Base-by-base conservation (phyloP, 2,113 vertebrate genomes). In the Tauraco erythrolophus region DNA sequence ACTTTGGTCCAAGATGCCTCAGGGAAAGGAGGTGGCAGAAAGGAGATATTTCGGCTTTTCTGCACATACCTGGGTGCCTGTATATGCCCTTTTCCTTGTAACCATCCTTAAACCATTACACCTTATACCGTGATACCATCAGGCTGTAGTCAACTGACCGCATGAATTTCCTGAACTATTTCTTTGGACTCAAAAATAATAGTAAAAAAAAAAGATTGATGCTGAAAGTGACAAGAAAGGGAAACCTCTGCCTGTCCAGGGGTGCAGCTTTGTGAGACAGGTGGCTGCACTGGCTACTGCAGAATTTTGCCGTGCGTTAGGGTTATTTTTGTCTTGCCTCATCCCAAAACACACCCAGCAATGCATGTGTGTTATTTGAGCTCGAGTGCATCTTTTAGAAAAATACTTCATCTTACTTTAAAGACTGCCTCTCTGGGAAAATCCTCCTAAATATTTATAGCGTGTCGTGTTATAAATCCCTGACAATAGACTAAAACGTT, bases 241-340 rank as follows among this genome's bases (percentile, higher is more conserved):
- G 62, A 65, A 76, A 23, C 19, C 28, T 80, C 54, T 69, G 41
- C 41, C 56, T 45, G 19, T 37, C 33, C 37, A 30, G 4, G 9
- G 66, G 60, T 18, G 31, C 53, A n/a, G 66, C 35, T 39, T n/a
- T 30, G 48, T 0, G 1, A 84, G 72, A 11, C 21, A 33, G 24
- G 43, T 1, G 0, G 48, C 75, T 77, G 50, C 28, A 57, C 35
- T 0, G 0, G 0, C 45, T 58, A 9, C 33, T 0, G 3, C 39
- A n/a, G n/a, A 46, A 48, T 54, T 30, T 33, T 70, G 43, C 2
- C 0, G 13, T 22, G 16, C 1, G 0, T 74, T 57, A 16, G 71
- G 37, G 10, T 62, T 37, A 28, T 86, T 74, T 78, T 6, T 60
- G 39, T 51, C 18, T 70, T 82, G 21, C 60, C 23, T 85, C 24